These are phyloP conservation scores for Drosophila leonis DNA, from an alignment of 2,888 invertebrate species.

Conservation along the genomic window DNA sequence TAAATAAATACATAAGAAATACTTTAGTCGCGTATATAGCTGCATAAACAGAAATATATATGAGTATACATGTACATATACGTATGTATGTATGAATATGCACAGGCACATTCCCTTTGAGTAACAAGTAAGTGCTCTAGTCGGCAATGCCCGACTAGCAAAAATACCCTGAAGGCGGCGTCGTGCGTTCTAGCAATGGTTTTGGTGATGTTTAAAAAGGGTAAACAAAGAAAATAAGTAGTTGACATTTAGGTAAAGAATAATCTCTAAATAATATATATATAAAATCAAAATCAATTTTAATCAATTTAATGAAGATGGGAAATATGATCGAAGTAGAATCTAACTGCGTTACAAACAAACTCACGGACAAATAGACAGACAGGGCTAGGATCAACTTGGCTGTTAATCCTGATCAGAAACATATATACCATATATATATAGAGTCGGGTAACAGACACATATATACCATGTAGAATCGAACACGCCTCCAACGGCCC, in stretches of 20 bases:
- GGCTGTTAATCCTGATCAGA: neutral
- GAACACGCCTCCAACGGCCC: neutral
- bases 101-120: slow-evolving; percentile 11
- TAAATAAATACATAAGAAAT: slow-evolving; percentile 16
- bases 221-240: neutral
- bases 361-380: neutral
- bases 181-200: neutral
- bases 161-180: neutral
- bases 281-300: neutral
- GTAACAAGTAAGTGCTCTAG: neutral
- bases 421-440: neutral
- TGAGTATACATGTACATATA: neutral
- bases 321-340: neutral
- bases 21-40: neutral
- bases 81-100: neutral
- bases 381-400: neutral
- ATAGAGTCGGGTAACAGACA: neutral
- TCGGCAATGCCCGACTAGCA: neutral
- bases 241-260: neutral
- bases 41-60: neutral
- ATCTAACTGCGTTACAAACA: no score
- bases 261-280: neutral
- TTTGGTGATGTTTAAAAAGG: neutral
- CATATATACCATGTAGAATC: neutral
- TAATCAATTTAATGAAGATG: neutral